Base-by-base conservation (phyloP, 1,140 invertebrate species). In the Drosophila trapezifrons region DNA sequence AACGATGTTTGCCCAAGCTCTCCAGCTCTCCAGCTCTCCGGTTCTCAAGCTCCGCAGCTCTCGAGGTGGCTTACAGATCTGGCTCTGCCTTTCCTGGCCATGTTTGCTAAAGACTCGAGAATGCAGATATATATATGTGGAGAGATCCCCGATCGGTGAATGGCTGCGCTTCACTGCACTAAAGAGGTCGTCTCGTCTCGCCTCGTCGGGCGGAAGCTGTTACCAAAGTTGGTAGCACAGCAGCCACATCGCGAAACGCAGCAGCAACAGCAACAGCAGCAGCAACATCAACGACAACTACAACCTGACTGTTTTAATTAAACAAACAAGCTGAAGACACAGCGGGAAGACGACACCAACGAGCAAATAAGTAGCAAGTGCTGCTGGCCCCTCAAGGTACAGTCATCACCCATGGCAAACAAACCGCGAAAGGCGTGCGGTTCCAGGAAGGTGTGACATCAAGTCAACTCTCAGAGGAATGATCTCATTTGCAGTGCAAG, bases 81-180 rank as follows among this genome's bases (percentile, higher is more conserved):
- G 46, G 70, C 45, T 52, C 27, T 32, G 67, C 22, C 42, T 71
- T 69, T 69, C 52, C 52, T 65, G 76, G 55, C 67, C 72, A 83
- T 87, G 76, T 89, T 87, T 87, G 70, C 84, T 52, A 78, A 87
- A 89, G 84, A 87, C 83, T 87, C 69, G 75, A 77, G 45, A 56
- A 67, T 55, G 40, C 64, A 47, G 75, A 42, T 66, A 57, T 17
- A 38, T 13, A 32, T 20, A 12, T 17, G 9, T 22, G 10, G 56
- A 38, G 37, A 56, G 75, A 80, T 80, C 64, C 17, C 76, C 32
- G 45, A 89, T 86, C 78, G 84, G 79, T 83, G 83, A 83, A 89
- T 89, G 84, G 83, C 80, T 87, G 84, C 80, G 84, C 83, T 83
- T 87, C 76, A 83, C 63, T 87, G 83, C 83, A 66, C 52, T 86